Conservation (phyloP, 2,113 vertebrate genomes). For the Cinclus mexicanus region DNA sequence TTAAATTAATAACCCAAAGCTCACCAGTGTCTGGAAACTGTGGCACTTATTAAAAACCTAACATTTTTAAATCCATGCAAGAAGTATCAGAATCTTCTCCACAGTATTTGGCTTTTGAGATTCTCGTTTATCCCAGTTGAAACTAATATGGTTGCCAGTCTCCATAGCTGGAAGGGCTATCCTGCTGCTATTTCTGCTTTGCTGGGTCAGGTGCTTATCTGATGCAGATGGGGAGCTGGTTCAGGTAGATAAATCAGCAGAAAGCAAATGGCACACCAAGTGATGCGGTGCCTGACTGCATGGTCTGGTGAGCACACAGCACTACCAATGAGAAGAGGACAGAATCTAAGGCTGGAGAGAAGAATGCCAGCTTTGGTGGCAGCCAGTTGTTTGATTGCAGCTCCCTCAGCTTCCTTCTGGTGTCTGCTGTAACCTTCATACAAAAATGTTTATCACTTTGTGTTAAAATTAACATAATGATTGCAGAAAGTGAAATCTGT, state of each 20-base stretch:
- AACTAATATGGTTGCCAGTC: not conserved
- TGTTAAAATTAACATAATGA: not conserved
- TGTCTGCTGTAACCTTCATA: not conserved
- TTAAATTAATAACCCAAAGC: not conserved
- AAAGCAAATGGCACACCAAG: not conserved
- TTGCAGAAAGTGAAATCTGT: slow-evolving; percentile 1
- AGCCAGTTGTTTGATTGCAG: not conserved
- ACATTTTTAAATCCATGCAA: not conserved
- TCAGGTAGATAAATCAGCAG: not conserved
- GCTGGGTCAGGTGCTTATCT: not conserved
- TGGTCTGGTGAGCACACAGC: not conserved
- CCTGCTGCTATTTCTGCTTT: not conserved
- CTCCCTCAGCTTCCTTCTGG: not conserved
- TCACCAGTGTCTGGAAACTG: not conserved
- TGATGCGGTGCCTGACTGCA: not conserved
- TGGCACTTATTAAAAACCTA: not conserved
- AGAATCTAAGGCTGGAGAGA: not conserved
- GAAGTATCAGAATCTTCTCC: not conserved
- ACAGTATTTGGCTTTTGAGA: not conserved
- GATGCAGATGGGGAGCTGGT: not conserved
- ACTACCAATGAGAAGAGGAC: not conserved
- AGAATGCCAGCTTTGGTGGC: not conserved
- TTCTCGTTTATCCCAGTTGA: not conserved
- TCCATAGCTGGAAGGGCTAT: not conserved
- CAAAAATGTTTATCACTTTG: not conserved